A percentile compares a stretch with the other conserved stretches of the same genome.
These are phyloP conservation scores for Caenorhabditis angaria DNA, from an alignment of 2,888 invertebrate genomes.

Conservation along the genomic window DNA sequence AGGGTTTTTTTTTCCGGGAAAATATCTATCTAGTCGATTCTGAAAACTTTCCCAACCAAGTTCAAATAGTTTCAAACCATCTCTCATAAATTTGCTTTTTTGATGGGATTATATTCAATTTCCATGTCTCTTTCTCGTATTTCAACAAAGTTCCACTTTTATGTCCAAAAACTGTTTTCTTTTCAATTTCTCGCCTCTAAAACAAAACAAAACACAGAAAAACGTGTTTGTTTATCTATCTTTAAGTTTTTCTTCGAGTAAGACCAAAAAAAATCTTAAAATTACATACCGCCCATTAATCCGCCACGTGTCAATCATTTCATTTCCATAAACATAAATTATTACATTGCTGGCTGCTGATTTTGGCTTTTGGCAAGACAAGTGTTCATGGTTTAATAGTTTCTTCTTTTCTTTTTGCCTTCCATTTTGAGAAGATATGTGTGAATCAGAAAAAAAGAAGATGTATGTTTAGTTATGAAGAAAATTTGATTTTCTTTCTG, in stretches of 20 bases:
- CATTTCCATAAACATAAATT: neutral
- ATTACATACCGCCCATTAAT: neutral
- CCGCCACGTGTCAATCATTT: conserved; percentile 1
- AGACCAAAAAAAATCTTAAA: neutral
- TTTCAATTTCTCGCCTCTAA: neutral
- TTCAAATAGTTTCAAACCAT: neutral
- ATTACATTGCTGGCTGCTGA: conserved; percentile 4
- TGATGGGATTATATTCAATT: conserved; percentile 9
- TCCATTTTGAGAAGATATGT: neutral
- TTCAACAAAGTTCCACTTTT: neutral
- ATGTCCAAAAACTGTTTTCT: neutral
- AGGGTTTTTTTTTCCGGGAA: too few species aligned
- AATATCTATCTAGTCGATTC: too few species aligned
- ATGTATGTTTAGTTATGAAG: too few species aligned
- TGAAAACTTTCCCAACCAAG: too few species aligned
- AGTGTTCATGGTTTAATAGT: neutral
- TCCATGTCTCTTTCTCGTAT: conserved; percentile 20
- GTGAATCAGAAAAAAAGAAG: too few species aligned
- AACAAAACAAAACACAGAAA: neutral
- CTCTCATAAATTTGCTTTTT: conserved; percentile 3
- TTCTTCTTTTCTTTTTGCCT: neutral
- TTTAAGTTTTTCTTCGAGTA: conserved; percentile 13
- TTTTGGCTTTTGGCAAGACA: neutral
- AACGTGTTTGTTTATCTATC: conserved; percentile 36
- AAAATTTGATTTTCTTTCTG: too few species aligned